These are phyloP conservation scores for Latrodectus hesperus DNA, from an alignment of 2,888 invertebrate species.

Conservation along the genomic window DNA sequence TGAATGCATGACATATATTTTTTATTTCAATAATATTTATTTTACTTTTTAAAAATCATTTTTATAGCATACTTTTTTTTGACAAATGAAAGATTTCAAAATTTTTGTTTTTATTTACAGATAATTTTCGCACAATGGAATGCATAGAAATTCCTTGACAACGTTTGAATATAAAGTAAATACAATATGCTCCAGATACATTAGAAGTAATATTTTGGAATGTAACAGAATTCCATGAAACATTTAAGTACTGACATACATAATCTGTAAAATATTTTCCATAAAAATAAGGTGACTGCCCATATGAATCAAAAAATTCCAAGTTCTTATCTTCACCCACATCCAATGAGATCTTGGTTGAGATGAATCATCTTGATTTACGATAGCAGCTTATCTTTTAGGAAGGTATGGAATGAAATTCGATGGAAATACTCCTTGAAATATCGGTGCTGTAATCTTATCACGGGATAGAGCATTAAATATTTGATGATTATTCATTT, in stretches of 20 bases:
- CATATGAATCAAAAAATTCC: neutral
- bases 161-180: neutral
- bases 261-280: neutral
- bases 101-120: neutral
- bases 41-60: neutral
- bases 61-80: neutral
- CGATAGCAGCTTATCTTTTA: neutral
- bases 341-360: neutral
- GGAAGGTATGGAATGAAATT: neutral
- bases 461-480: neutral
- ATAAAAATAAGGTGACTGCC: neutral
- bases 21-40: too few relatives aligned
- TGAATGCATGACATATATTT: too few relatives aligned
- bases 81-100: neutral
- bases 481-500: neutral
- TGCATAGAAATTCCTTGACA: neutral
- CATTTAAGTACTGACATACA: neutral
- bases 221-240: neutral
- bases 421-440: slow-evolving; percentile 2
- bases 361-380: neutral
- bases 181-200: too few relatives aligned
- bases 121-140: neutral
- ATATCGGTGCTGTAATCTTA: neutral
- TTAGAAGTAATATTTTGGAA: neutral
- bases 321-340: neutral